Conservation (phyloP, 2,113 vertebrate species). For the Pterophyllum scalare region DNA sequence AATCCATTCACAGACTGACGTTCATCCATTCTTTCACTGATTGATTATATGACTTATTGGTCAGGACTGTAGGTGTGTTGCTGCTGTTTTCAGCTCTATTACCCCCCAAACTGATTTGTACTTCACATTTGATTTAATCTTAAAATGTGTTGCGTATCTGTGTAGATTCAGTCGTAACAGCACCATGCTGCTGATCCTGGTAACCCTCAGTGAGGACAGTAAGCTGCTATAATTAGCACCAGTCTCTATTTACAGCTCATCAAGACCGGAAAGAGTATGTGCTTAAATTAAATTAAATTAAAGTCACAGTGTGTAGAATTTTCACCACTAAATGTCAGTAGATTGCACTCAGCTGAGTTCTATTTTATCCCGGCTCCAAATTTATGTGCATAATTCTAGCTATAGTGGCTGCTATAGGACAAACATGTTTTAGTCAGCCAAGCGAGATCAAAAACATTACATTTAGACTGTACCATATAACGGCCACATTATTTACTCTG, state of each 20-base stretch:
- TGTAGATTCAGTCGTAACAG: background rate
- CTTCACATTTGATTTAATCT: background rate
- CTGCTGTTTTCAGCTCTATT: background rate
- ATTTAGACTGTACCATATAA: no score
- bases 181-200: background rate
- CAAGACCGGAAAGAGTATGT: background rate
- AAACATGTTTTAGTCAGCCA: no score
- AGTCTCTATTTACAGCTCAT: background rate
- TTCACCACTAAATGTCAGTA: no score
- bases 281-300: background rate
- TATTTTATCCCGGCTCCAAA: no score
- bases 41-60: background rate
- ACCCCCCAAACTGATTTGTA: background rate
- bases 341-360: no score
- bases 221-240: background rate
- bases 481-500: no score
- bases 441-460: no score
- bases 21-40: fast-evolving
- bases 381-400: no score
- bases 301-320: no score
- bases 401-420: no score
- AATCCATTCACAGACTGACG: background rate
- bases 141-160: background rate
- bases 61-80: background rate
- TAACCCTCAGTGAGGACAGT: background rate